These are phyloP conservation scores for Rhamphomyia laevipes DNA, from an alignment of 2,888 invertebrate genomes.

Conservation along the genomic window DNA sequence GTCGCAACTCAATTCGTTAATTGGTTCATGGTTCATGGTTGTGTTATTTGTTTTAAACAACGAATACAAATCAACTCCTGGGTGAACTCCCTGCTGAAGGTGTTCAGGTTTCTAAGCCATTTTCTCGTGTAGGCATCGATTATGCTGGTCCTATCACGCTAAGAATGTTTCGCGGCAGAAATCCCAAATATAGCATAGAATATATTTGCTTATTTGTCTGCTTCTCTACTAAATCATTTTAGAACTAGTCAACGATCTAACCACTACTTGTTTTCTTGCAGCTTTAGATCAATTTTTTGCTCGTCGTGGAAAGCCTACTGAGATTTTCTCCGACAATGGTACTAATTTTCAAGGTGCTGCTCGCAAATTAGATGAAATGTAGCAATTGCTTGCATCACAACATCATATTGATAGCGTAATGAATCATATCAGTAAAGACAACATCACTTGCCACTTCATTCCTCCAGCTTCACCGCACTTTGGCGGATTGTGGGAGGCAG, in stretches of 20 bases:
- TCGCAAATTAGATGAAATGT: neutral
- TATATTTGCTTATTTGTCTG: neutral
- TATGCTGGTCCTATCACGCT: slow-evolving; percentile 10
- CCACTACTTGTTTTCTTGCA: neutral
- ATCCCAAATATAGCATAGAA: neutral
- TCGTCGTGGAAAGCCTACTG: slow-evolving; percentile 1
- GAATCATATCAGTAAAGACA: neutral
- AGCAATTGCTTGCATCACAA: neutral
- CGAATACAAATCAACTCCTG: slow-evolving; percentile 1
- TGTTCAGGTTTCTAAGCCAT: neutral
- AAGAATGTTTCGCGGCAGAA: slow-evolving; percentile 5
- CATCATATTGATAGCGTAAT: neutral
- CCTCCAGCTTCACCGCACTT: neutral
- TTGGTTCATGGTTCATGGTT: neutral
- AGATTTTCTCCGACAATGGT: neutral
- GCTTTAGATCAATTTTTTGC: neutral
- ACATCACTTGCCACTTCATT: neutral
- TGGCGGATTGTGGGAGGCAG: neutral
- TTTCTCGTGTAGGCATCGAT: slow-evolving; percentile 2
- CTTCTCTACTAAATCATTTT: neutral
- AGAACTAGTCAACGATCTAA: neutral
- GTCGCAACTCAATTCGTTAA: too few species aligned
- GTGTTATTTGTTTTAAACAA: slow-evolving; percentile 1
- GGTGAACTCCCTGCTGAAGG: neutral
- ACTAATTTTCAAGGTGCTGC: neutral